Base-by-base conservation (phyloP, 2,888 invertebrate species). In the Diadegma fenestrale region DNA sequence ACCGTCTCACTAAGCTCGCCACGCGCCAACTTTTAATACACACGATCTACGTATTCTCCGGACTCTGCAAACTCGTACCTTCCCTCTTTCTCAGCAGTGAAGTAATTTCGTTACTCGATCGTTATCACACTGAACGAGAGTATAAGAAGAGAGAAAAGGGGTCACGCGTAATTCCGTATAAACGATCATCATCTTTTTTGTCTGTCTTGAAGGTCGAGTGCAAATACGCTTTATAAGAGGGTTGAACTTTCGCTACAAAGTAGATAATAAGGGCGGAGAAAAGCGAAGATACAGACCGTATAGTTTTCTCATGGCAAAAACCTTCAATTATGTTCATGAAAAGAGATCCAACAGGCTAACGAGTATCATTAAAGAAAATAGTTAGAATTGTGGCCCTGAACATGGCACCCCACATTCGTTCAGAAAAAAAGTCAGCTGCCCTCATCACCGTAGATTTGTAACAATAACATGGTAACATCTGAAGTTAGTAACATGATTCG, bases 31-130 rank as follows among this genome's bases (percentile, higher is more conserved):
- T 84, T 84, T 84, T 80, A 77, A 77, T 84, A 51, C 26, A 58
- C 81, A 75, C 30, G 37, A 26, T 45, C 78, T 63, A 69, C 26
- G 48, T 37, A 68, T 81, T 81, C 61, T 43, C 73, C 41, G 37
- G 41, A 3, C 54, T 69, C 73, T 37, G 14, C 69, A 14, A 54
- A 19, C 33, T 48, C n/a, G 48, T 26, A 45, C 30, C 26, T 43
- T 48, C 48, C 8, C n/a, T 43, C 33, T 78, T n/a, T 43, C 51
- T 69, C 26, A 58, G 45, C 41, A 72, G 80, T 68, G 41, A 81
- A 81, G 84, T 78, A 81, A 81, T 81, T 81, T 75, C 48, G 61
- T 73, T 73, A 73, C 80, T 66, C 45, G 80, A 84, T 84, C 77
- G 68, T 84, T 80, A 81, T 84, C 77, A 43, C 30, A 12, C 22